Percentiles rank a stretch among this genome's conserved stretches.
phyloP scores from a whole-genome alignment of 2,888 invertebrate species.

The Diaphora mendica region DNA sequence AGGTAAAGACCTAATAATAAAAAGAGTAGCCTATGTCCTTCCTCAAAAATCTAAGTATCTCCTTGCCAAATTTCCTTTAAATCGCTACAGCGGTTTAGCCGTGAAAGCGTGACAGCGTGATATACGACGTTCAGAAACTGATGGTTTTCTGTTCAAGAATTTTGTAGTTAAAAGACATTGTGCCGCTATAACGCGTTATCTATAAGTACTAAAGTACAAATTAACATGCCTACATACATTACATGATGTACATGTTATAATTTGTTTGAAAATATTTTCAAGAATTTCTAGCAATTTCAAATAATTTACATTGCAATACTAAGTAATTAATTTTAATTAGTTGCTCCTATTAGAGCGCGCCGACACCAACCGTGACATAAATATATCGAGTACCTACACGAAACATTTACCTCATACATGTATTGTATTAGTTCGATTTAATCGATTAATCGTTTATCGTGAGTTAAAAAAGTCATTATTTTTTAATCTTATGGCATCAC shows the following conservation, averaged over 20 bases:
- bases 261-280: neutral
- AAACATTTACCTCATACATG: neutral
- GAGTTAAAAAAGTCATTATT: neutral
- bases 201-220: too few species aligned
- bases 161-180: too few species aligned
- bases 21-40: too few species aligned
- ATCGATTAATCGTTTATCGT: conserved; percentile 2
- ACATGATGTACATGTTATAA: neutral
- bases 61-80: too few species aligned
- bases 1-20: too few species aligned
- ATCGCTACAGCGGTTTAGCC: too few species aligned
- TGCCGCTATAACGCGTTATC: too few species aligned
- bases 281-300: neutral
- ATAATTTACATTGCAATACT: neutral
- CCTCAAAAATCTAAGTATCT: too few species aligned
- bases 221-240: neutral
- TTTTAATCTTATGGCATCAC: neutral
- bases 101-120: too few species aligned
- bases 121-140: too few species aligned
- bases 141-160: too few species aligned
- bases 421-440: neutral
- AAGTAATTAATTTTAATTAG: neutral
- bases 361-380: neutral
- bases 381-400: neutral
- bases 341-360: neutral